These are phyloP conservation scores for Poecile atricapillus DNA, from an alignment of 2,113 vertebrate genomes.

Conservation along the genomic window DNA sequence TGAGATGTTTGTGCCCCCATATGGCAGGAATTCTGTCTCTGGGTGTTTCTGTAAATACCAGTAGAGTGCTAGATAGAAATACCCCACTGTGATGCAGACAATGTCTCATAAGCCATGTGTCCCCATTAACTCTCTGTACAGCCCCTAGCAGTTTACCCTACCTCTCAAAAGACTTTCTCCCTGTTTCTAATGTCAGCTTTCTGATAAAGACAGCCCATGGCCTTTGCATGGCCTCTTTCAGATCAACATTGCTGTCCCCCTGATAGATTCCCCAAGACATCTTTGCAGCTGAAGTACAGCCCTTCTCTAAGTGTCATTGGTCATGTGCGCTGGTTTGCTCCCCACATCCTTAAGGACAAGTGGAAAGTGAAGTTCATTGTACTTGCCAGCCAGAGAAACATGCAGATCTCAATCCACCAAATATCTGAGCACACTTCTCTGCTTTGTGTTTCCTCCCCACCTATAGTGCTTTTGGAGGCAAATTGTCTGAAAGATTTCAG, in stretches of 20 bases:
- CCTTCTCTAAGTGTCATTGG: background rate
- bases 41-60: background rate
- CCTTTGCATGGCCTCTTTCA: background rate
- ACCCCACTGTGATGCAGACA: background rate
- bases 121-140: background rate
- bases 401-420: background rate
- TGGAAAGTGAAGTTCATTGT: background rate
- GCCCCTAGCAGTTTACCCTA: background rate
- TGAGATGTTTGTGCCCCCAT: background rate
- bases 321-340: background rate
- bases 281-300: background rate
- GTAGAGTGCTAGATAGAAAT: background rate
- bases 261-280: fast-evolving
- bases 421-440: background rate
- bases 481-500: background rate
- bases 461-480: background rate
- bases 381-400: background rate
- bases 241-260: background rate
- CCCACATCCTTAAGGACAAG: background rate
- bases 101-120: background rate
- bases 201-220: background rate
- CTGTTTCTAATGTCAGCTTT: background rate
- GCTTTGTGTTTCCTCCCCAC: background rate
- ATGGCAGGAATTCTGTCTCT: background rate
- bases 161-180: background rate